Percentiles rank a stretch among this genome's conserved stretches.
phyloP scores from a whole-genome alignment of 2,888 invertebrate species.

The Latrodectus hesperus region DNA sequence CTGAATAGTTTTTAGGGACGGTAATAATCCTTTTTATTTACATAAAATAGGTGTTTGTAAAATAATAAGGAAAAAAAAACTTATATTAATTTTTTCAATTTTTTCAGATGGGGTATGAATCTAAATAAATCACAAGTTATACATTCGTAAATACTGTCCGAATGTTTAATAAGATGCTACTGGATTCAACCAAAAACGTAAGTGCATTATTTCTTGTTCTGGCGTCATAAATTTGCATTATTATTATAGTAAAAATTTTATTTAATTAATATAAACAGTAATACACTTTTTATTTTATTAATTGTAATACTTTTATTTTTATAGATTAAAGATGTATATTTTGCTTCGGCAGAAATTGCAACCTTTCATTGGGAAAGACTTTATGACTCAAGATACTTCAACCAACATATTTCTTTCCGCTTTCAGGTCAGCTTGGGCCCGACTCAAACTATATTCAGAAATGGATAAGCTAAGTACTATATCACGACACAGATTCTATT shows the following conservation, averaged over 20 bases:
- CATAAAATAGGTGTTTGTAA: too few species aligned
- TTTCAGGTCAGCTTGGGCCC: constrained; percentile 21
- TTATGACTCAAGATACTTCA: background rate
- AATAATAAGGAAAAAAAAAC: too few species aligned
- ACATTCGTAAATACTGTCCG: background rate
- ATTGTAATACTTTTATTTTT: too few species aligned
- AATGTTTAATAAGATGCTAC: background rate
- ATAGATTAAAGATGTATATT: constrained; percentile 16
- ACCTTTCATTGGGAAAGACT: constrained; percentile 14
- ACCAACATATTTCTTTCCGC: constrained; percentile 40
- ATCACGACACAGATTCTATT: constrained; percentile 24
- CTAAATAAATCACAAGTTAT: background rate
- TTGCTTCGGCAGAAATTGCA: constrained; percentile 1
- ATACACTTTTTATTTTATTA: too few species aligned
- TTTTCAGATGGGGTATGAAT: background rate
- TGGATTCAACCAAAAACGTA: background rate
- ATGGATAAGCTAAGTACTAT: constrained; percentile 20
- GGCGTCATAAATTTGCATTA: background rate
- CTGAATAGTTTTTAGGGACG: constrained; percentile 18
- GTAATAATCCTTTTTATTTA: too few species aligned
- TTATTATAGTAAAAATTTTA: background rate
- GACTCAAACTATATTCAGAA: constrained; percentile 10
- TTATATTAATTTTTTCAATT: too few species aligned
- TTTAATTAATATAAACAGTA: background rate
- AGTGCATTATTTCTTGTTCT: too few species aligned